Conservation (phyloP, 2,113 vertebrate species). For the Sebastes schlegelii region DNA sequence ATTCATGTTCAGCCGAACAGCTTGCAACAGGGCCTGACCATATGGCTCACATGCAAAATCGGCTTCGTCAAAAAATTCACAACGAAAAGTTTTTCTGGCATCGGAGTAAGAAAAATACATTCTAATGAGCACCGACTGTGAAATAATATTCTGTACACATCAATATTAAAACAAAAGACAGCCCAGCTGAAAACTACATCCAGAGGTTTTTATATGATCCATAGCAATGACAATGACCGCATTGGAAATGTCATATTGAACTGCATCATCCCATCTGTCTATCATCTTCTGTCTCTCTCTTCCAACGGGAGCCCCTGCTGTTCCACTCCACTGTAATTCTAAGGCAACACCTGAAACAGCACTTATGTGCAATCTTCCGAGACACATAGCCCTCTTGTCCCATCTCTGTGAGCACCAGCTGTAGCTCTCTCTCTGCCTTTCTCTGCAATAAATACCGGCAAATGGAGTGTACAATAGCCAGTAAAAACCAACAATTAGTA, state of each 20-base stretch:
- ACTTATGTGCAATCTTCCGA: slow-evolving; percentile 64
- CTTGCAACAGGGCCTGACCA: slow-evolving; percentile 64
- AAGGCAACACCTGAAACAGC: slow-evolving; percentile 56
- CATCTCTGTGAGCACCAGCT: slow-evolving; percentile 52
- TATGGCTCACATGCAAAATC: slow-evolving; percentile 68
- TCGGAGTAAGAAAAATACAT: slow-evolving; percentile 32
- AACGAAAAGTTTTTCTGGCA: slow-evolving; percentile 45
- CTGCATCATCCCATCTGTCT: slow-evolving; percentile 13
- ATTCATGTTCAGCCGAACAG: slow-evolving; percentile 70
- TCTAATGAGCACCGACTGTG: slow-evolving; percentile 42
- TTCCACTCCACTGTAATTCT: slow-evolving; percentile 53
- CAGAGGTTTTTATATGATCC: background rate
- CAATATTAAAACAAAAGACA: background rate
- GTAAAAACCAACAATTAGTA: slow-evolving; percentile 78
- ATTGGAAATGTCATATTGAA: slow-evolving; percentile 14
- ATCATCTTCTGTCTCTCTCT: slow-evolving; percentile 33
- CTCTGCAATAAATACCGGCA: slow-evolving; percentile 67
- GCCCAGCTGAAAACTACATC: background rate
- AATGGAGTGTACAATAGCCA: slow-evolving; percentile 69
- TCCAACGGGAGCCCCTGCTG: slow-evolving; percentile 34
- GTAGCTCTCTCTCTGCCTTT: slow-evolving; percentile 36
- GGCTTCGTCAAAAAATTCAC: slow-evolving; percentile 50
- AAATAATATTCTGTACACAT: slow-evolving; percentile 4
- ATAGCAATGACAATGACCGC: background rate
- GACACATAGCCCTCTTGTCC: slow-evolving; percentile 32